These are phyloP conservation scores for Brevimyrus niger DNA, from an alignment of 2,113 vertebrate genomes.

Conservation along the genomic window DNA sequence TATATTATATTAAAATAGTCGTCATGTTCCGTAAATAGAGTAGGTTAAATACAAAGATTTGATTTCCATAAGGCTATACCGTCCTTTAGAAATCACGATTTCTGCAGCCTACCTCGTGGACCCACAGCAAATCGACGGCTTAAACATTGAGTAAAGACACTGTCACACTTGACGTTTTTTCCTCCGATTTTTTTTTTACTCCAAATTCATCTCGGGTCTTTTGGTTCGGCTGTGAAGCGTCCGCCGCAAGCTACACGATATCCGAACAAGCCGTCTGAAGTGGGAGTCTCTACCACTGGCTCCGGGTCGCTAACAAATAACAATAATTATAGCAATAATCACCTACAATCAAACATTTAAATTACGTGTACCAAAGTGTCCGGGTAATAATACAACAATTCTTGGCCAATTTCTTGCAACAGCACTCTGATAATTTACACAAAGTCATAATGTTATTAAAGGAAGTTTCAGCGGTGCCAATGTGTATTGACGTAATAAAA, in stretches of 20 bases:
- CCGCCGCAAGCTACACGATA: slow-evolving; percentile 42
- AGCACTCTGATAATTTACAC: background rate
- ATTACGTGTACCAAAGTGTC: background rate
- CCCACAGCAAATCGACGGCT: background rate
- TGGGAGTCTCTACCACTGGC: slow-evolving; percentile 38
- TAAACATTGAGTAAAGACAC: slow-evolving; percentile 29
- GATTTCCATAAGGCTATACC: background rate
- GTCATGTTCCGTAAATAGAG: background rate
- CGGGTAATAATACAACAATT: background rate
- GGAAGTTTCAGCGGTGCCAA: slow-evolving; percentile 47
- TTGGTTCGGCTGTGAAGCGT: slow-evolving; percentile 43
- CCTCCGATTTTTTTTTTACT: slow-evolving; percentile 7
- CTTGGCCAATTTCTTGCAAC: background rate
- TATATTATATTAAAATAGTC: background rate
- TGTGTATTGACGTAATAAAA: slow-evolving; percentile 72
- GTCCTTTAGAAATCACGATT: background rate
- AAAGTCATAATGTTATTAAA: background rate
- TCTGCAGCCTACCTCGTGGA: background rate
- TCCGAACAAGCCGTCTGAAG: slow-evolving; percentile 56
- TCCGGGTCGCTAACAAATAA: background rate
- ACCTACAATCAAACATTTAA: background rate
- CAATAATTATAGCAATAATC: background rate
- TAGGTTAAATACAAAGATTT: background rate
- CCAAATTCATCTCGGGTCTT: slow-evolving; percentile 47
- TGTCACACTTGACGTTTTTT: slow-evolving; percentile 47